These are phyloP conservation scores for Coracopsis vasa DNA, from an alignment of 2,113 vertebrate genomes.

Conservation along the genomic window DNA sequence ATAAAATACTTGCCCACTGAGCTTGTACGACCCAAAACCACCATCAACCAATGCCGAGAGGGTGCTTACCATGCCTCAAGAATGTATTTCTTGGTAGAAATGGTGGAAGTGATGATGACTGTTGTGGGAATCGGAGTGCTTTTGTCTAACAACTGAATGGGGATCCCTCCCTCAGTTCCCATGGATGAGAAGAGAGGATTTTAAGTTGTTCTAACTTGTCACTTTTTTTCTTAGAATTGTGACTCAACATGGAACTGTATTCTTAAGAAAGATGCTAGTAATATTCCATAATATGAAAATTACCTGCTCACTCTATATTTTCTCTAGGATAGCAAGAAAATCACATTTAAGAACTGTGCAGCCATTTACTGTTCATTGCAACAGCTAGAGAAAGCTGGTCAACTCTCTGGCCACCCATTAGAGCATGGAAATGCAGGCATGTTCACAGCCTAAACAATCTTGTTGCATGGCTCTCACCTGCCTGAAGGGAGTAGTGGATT, in stretches of 20 bases:
- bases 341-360: not conserved
- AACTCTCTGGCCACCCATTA: not conserved
- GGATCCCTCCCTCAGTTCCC: not conserved
- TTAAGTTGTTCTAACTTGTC: not conserved
- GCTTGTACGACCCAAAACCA: not conserved
- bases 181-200: not conserved
- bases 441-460: not conserved
- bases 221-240: not conserved
- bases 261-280: not conserved
- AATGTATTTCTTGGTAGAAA: not conserved
- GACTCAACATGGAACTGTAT: not conserved
- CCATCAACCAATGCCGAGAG: not conserved
- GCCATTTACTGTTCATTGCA: not conserved
- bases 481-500: constrained; percentile 87
- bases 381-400: not conserved
- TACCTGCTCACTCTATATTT: not conserved
- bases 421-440: not conserved
- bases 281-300: not conserved
- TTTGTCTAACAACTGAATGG: not conserved
- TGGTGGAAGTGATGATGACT: not conserved
- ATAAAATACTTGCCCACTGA: not conserved
- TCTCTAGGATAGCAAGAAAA: not conserved
- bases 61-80: not conserved
- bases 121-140: not conserved
- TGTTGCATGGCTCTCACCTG: constrained; percentile 77